Evolutionary conservation across 2,113 vertebrate genomes (phyloP).

Genomic region (Amazona guildingii): DNA sequence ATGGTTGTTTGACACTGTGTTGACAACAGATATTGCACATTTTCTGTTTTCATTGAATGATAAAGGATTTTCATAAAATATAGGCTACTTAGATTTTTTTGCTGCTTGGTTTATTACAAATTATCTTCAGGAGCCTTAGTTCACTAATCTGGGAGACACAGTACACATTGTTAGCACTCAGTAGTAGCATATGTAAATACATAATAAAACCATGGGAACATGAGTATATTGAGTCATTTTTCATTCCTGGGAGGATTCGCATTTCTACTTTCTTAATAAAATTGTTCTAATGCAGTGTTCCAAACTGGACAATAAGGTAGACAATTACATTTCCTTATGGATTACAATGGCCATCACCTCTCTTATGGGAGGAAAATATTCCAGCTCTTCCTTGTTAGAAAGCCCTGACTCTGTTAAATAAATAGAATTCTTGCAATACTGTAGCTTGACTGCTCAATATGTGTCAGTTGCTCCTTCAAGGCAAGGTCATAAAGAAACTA

Average conservation of each 20-base stretch:
- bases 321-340: not conserved
- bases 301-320: not conserved
- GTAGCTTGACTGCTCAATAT: conserved; percentile 39
- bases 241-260: not conserved
- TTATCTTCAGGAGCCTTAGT: not conserved
- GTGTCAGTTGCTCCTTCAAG: conserved; percentile 22
- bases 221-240: not conserved
- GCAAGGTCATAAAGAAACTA: conserved; percentile 37
- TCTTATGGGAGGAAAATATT: not conserved
- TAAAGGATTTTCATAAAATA: conserved; percentile 31
- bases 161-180: not conserved
- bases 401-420: not conserved
- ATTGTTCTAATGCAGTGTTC: not conserved
- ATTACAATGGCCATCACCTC: not conserved
- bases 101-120: not conserved
- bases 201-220: not conserved
- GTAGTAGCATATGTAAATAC: not conserved
- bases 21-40: conserved; percentile 67
- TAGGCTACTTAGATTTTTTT: not conserved
- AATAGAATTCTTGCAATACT: not conserved
- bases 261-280: not conserved
- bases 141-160: not conserved
- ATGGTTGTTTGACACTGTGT: conserved; percentile 65
- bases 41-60: conserved; percentile 51
- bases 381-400: not conserved